These are phyloP conservation scores for Aethina tumida DNA, from an alignment of 1,140 invertebrate genomes.

Conservation along the genomic window DNA sequence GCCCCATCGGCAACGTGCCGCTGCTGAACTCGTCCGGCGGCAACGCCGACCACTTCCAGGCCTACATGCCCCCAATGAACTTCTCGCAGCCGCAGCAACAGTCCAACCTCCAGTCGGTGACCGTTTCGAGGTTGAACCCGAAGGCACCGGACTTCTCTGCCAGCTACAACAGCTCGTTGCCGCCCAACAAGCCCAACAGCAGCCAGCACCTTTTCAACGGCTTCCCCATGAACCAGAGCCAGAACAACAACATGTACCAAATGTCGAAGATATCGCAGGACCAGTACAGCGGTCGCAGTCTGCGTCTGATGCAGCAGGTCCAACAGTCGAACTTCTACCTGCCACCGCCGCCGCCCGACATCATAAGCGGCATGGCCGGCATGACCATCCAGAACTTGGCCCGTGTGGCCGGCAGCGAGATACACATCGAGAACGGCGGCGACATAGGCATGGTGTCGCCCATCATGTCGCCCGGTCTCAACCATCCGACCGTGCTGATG, in stretches of 20 bases:
- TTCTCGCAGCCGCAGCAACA: constrained; percentile 38
- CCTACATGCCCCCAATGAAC: too few relatives aligned
- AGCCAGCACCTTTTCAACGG: constrained; percentile 23
- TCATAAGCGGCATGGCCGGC: constrained; percentile 30
- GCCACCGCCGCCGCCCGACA: constrained; percentile 25
- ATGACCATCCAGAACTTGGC: constrained; percentile 37
- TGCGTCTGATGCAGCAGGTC: constrained; percentile 12
- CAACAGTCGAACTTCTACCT: constrained; percentile 25
- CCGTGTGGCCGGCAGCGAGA: constrained; percentile 40
- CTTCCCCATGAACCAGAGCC: constrained; percentile 21
- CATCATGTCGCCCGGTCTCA: constrained; percentile 49
- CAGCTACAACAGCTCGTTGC: constrained; percentile 38
- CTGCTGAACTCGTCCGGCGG: constrained; percentile 24
- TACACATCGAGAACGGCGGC: constrained; percentile 41
- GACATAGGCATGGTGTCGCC: constrained; percentile 39
- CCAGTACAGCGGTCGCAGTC: constrained; percentile 5
- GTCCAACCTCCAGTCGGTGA: constrained; percentile 30
- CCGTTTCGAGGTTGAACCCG: constrained; percentile 72
- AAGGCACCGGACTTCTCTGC: constrained; percentile 75
- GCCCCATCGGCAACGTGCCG: constrained; percentile 36
- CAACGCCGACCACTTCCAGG: constrained; percentile 33
- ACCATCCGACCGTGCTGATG: constrained; percentile 25
- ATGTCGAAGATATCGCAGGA: constrained; percentile 13
- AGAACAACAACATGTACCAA: constrained; percentile 23
- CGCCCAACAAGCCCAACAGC: constrained; percentile 25